A percentile compares a stretch with the other conserved stretches of the same genome.
Evolutionary conservation across 2,888 invertebrate species (phyloP).

Genomic region (Erannis defoliaria): DNA sequence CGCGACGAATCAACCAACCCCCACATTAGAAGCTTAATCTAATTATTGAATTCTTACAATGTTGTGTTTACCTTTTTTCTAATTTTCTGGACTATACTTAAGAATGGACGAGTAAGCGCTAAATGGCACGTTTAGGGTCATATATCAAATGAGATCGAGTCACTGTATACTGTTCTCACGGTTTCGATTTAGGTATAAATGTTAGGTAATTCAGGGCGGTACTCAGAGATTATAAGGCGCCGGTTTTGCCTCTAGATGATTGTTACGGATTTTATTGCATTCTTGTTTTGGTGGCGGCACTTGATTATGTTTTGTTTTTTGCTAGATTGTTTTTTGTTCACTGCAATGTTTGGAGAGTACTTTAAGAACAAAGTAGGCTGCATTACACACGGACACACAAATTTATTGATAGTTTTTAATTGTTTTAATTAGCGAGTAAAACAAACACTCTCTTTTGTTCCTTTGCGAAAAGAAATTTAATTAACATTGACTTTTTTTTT

Average conservation of each 20-base stretch:
- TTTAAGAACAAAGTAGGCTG: neutral
- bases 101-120: slow-evolving; percentile 83
- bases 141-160: slow-evolving; percentile 81
- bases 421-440: too few species aligned
- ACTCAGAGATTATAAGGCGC: slow-evolving; percentile 67
- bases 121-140: slow-evolving; percentile 85
- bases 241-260: slow-evolving; percentile 77
- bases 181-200: slow-evolving; percentile 63
- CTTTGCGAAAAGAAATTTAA: too few species aligned
- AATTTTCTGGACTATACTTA: slow-evolving; percentile 85
- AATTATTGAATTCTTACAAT: slow-evolving; percentile 87
- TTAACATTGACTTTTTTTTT: too few species aligned
- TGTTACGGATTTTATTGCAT: slow-evolving; percentile 73
- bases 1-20: slow-evolving; percentile 74
- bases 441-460: too few species aligned
- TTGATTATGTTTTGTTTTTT: slow-evolving; percentile 42
- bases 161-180: slow-evolving; percentile 81
- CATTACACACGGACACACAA: too few species aligned
- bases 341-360: neutral
- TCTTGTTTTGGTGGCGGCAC: slow-evolving; percentile 48
- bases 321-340: slow-evolving; percentile 12
- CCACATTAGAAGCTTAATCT: slow-evolving; percentile 85
- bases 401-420: too few species aligned
- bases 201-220: slow-evolving; percentile 62
- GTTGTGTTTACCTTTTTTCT: slow-evolving; percentile 86